phyloP scores from a whole-genome alignment of 2,888 invertebrate genomes.

The Lochmaea capreae region DNA sequence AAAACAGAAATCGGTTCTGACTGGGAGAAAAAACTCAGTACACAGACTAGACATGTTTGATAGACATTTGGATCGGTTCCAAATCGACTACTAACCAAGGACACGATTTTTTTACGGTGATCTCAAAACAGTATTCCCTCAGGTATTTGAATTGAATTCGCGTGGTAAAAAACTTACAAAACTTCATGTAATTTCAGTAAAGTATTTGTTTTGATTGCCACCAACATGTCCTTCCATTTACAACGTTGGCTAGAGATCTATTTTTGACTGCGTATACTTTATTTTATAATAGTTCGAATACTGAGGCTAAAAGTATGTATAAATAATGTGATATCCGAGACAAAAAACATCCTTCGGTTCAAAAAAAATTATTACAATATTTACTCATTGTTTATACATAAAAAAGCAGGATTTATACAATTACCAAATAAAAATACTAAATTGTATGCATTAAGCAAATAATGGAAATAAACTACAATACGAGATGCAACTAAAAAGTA shows the following conservation, averaged over 20 bases:
- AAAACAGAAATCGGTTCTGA: conserved; percentile 16
- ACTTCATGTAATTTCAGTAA: background rate
- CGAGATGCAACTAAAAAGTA: no score
- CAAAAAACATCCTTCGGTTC: background rate
- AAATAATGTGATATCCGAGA: background rate
- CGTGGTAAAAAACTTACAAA: background rate
- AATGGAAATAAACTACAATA: no score
- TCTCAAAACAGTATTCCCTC: conserved; percentile 22
- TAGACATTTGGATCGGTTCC: conserved; percentile 50
- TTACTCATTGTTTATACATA: background rate
- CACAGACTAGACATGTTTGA: conserved; percentile 51
- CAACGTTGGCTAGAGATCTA: conserved; percentile 5
- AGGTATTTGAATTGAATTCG: conserved; percentile 22
- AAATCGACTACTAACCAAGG: conserved; percentile 28
- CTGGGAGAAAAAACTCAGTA: conserved; percentile 24
- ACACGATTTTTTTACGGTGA: conserved; percentile 25
- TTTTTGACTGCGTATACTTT: conserved; percentile 10
- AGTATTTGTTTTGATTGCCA: conserved; percentile 11
- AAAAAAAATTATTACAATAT: background rate
- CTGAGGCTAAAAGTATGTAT: conserved; percentile 4
- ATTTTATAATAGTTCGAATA: conserved; percentile 15
- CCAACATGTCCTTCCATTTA: conserved; percentile 4
- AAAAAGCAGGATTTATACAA: no score
- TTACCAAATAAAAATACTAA: no score
- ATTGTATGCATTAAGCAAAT: no score